These are phyloP conservation scores for Phalacrocorax carbo DNA, from an alignment of 2,113 vertebrate genomes.

Conservation along the genomic window DNA sequence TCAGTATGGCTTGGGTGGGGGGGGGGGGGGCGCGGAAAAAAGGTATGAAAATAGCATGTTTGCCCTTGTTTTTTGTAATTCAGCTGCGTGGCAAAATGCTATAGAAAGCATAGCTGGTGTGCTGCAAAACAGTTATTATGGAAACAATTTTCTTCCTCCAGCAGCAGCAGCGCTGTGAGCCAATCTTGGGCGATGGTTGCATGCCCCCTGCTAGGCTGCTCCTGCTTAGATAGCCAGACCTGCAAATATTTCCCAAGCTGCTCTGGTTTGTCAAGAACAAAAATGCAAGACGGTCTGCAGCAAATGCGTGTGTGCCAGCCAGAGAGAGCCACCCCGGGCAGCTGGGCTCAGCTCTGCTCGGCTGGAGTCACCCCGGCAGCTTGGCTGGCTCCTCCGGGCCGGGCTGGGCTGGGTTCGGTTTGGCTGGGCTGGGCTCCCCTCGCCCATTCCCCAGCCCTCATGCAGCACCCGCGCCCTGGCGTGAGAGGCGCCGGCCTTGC, in stretches of 20 bases:
- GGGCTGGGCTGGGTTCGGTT: neutral
- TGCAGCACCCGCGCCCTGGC: rapidly evolving
- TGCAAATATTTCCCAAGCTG: neutral
- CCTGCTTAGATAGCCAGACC: neutral
- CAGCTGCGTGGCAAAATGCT: neutral
- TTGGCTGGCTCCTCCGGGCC: rapidly evolving
- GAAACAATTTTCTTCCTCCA: neutral
- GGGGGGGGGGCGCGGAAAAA: neutral
- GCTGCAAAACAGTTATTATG: neutral
- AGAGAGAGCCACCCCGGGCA: neutral
- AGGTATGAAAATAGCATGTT: neutral
- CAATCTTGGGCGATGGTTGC: neutral
- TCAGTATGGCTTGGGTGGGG: neutral
- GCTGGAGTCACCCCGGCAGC: neutral
- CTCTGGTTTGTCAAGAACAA: neutral
- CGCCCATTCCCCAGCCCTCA: neutral
- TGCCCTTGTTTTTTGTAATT: neutral
- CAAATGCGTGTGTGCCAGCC: neutral
- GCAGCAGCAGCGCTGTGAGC: neutral
- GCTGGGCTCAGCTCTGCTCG: neutral
- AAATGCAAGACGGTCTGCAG: neutral
- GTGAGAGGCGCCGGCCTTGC: neutral
- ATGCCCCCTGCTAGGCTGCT: neutral
- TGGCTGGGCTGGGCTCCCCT: neutral
- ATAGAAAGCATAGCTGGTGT: neutral